Evolutionary conservation across 2,113 vertebrate genomes (phyloP), one percentile per base, ranked within the genome.

Genomic region (Rhynchomys soricoides): DNA sequence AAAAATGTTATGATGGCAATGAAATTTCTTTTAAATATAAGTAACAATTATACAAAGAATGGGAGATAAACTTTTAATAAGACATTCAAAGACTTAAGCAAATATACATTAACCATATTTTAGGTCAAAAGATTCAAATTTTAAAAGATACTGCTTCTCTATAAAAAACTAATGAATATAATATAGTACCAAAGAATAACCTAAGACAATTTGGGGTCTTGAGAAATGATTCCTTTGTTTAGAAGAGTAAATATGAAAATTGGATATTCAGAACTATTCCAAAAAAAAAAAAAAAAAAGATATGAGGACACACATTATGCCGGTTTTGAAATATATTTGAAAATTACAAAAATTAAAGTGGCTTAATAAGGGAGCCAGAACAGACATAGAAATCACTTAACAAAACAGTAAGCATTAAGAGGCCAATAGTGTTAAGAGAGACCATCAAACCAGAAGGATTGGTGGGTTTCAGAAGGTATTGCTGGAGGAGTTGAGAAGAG

Each of bases 161-260:
- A 78, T 2, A 52, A 95, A 89, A 70, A 66, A 89, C 50, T 81
- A 86, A 43, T 81, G 10, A 86, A 73, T 82, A 78, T 22, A 91
- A 82, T 31, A 62, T 3, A 75, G 77, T 57, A n/a, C 7, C 34
- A 91, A 71, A 83, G 89, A 81, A 90, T 75, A 59, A 17, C 3
- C 16, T 83, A 55, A 77, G 17, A 82, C 3, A 73, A n/a, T 50
- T 62, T 94, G 59, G 50, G 34, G 6, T 4, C 37, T 90, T 93
- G 29, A 64, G 89, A 94, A 89, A 55, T 45, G 19, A 74, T 96
- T 26, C n/a, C 31, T 85, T 93, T 94, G 11, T 81, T 95, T 89
- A 48, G 26, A 92, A 81, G 50, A 86, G 74, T 73, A 93, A 89
- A 91, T 10, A 40, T 66, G 10, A 95, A 93, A 71, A 93, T 11